Base-by-base conservation (phyloP, 1,140 invertebrate species). In the Camponotus vicinus region DNA sequence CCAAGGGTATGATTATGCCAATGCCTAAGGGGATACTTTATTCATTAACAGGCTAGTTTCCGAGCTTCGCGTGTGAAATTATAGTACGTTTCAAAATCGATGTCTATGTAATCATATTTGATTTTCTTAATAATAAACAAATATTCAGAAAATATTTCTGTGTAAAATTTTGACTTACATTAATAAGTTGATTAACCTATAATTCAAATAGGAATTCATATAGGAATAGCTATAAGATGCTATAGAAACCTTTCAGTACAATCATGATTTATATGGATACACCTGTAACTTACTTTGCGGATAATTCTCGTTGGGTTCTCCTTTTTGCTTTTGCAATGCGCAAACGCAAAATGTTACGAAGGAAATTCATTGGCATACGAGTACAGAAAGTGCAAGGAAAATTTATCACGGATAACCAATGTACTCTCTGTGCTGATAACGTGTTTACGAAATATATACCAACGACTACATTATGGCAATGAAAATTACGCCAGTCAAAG, bases 401-500 rank as follows among this genome's bases (percentile, higher is more conserved):
- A 37, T 52, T 52, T 27, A n/a, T 67, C 7, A 40, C 40, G 21
- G 4, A 66, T 13, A n/a, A 32, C 3, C 2, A 45, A 64, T 15
- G 15, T 13, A 13, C 8, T 66, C 66, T 66, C 27, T 27, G 34
- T n/a, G 9, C n/a, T 11, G 0, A 79, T 27, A 3, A 76, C 11
- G 34, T 42, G 2, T 32, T 27, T 76, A 61, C 34, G 3, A 61
- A 21, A 3, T n/a, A 37, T 37, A 1, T 37, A 66, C 18, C 18
- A 4, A 37, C 34, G 8, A 66, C 9, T 1, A 32, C 27, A 79
- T n/a, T 11, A 55, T 70, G 64, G 45, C 9, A 70, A 55, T 34
- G 18, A 80, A 80, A 32, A 57, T 80, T n/a, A 82, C 78, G 4
- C 52, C 52, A 45, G 3, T n/a, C n/a, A 8, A 21, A 82, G 78